Base-by-base conservation (phyloP, 2,113 vertebrate genomes). In the Tupaia tana region DNA sequence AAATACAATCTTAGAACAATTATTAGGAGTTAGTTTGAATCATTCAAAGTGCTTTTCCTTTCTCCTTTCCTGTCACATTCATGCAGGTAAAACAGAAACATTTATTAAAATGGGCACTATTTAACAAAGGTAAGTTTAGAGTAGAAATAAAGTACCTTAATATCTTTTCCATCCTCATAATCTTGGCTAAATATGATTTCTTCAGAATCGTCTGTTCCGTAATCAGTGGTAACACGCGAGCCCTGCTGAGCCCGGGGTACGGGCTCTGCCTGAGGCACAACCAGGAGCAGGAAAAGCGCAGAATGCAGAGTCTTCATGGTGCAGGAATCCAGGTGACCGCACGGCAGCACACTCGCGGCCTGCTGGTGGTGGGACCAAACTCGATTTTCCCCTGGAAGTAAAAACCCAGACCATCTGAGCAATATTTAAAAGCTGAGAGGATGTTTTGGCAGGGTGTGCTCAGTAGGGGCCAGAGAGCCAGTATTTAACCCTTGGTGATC, bases 401-500 rank as follows among this genome's bases (percentile, higher is more conserved):
- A 98, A 98, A 98, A 98, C 95, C 97, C 98, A 98, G 98, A 98
- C 98, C 95, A 98, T 99, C 98, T 99, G 99, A 99, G 99, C 99
- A 99, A 99, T 99, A 99, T 99, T 99, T 99, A 99, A 99, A 97
- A 99, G 99, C 98, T 99, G 99, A 98, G 98, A 98, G 98, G 96
- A 98, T 98, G 98, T 98, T 98, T 98, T 99, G 99, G 99, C 99
- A 99, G 98, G 96, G 96, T 97, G 98, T 99, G 98, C 97, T 93
- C 98, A 98, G 97, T 98, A 98, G 98, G 98, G 98, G 98, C 98
- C 98, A 98, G 98, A 98, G 96, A 99, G 98, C 98, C 98, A 98
- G 88, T 98, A 96, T 98, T 99, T 99, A 99, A 99, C 99, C 99
- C 99, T 99, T 99, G 91, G 96, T 97, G 98, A 97, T 96, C 99